Evolutionary conservation across 2,797 vertebrate species (phyloP).

Genomic region (Erpetoichthys calabaricus): DNA sequence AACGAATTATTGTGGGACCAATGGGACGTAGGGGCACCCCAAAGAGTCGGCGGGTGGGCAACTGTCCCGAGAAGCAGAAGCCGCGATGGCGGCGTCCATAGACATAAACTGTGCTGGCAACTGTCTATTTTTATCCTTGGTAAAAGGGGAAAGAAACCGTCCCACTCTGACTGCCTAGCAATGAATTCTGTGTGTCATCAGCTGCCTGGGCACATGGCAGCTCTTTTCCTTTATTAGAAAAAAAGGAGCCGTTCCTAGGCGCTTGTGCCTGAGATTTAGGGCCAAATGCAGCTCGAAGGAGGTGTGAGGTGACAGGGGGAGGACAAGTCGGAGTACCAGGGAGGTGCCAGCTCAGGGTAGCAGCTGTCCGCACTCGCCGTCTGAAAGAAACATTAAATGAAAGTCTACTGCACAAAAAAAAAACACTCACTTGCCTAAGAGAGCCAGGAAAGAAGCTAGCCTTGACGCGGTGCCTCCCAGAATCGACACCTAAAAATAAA

Average conservation of each 20-base stretch:
- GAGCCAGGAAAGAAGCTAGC: too few relatives aligned
- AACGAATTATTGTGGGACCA: too few relatives aligned
- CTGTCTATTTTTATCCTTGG: slow-evolving; percentile 47
- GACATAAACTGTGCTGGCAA: slow-evolving; percentile 2
- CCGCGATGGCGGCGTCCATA: too few relatives aligned
- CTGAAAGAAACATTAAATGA: slow-evolving; percentile 20
- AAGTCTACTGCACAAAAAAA: too few relatives aligned
- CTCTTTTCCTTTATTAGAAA: slow-evolving; percentile 35
- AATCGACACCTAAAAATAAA: slow-evolving; percentile 7
- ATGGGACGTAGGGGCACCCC: too few relatives aligned
- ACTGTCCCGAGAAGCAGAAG: too few relatives aligned
- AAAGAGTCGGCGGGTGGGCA: too few relatives aligned
- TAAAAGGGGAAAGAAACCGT: slow-evolving; percentile 14
- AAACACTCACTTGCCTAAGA: too few relatives aligned
- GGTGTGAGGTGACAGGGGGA: slow-evolving; percentile 24
- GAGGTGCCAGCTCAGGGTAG: slow-evolving; percentile 28
- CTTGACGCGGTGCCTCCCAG: slow-evolving; percentile 3
- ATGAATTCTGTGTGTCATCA: slow-evolving; percentile 13
- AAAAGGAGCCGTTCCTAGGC: slow-evolving; percentile 18
- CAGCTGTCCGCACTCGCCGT: slow-evolving; percentile 40
- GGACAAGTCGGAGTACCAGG: slow-evolving; percentile 12
- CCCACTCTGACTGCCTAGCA: slow-evolving; percentile 13
- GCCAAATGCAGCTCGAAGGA: slow-evolving; percentile 9
- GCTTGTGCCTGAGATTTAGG: slow-evolving; percentile 8
- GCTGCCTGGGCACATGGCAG: slow-evolving; percentile 12